A percentile compares a stretch with the other conserved stretches of the same genome.
These are phyloP conservation scores for Drosophila tristis DNA, from an alignment of 1,140 invertebrate genomes.

Conservation along the genomic window DNA sequence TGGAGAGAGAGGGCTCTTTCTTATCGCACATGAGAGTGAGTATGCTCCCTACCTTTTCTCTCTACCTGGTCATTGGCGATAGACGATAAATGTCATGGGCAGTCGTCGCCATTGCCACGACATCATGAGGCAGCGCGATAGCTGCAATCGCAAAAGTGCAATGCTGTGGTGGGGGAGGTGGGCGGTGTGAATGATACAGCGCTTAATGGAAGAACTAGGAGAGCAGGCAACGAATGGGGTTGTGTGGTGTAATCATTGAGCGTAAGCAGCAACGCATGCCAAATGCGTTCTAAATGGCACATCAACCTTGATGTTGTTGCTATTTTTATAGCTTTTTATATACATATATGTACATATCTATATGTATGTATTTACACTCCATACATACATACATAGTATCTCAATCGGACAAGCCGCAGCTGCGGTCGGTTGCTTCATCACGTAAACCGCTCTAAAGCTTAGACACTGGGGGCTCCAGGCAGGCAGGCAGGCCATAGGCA, in stretches of 20 bases:
- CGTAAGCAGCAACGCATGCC: not conserved
- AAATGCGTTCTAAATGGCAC: constrained; percentile 29
- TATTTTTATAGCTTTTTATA: constrained; percentile 2
- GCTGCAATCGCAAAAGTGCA: constrained; percentile 22
- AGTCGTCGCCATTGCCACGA: not conserved
- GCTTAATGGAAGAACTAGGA: too few relatives aligned
- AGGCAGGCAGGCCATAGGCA: constrained; percentile 24
- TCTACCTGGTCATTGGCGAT: constrained; percentile 32
- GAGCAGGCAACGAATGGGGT: too few relatives aligned
- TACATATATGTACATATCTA: constrained; percentile 1
- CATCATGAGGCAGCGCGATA: constrained; percentile 28
- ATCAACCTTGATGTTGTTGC: constrained; percentile 12
- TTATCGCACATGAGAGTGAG: constrained; percentile 12
- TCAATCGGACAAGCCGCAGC: constrained; percentile 17
- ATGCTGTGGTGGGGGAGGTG: not conserved
- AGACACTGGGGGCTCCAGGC: constrained; percentile 19
- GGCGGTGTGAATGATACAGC: too few relatives aligned
- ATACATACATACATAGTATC: not conserved
- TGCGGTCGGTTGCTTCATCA: constrained; percentile 55
- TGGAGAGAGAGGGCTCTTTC: constrained; percentile 3
- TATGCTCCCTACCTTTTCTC: not conserved
- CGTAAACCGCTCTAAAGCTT: constrained; percentile 45
- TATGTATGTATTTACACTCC: constrained; percentile 29
- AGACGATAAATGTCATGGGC: constrained; percentile 59
- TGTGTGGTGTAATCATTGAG: constrained; percentile 5